A percentile compares a stretch with the other conserved stretches of the same genome.
phyloP scores from a whole-genome alignment of 1,140 invertebrate species.

The Eumeta japonica region DNA sequence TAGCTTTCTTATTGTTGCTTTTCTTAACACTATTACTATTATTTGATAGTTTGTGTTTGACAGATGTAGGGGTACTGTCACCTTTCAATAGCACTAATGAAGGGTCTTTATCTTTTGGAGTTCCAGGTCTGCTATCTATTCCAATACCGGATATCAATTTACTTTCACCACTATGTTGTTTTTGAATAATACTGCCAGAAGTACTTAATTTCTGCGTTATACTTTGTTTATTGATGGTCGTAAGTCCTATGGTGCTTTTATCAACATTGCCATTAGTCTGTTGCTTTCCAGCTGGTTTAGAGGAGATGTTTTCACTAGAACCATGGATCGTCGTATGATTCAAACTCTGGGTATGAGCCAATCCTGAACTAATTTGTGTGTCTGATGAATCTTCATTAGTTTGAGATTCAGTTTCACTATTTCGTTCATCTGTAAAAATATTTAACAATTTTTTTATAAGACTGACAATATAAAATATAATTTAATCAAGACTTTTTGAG shows the following conservation, averaged over 20 bases:
- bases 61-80: conserved; percentile 48
- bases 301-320: conserved; percentile 60
- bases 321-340: conserved; percentile 69
- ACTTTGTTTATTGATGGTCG: conserved; percentile 33
- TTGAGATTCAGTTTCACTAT: conserved; percentile 88
- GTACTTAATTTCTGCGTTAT: conserved; percentile 53
- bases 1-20: conserved; percentile 68
- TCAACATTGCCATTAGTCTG: conserved; percentile 61
- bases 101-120: conserved; percentile 58
- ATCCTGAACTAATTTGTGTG: conserved; percentile 62
- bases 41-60: conserved; percentile 59
- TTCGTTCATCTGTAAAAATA: conserved; percentile 68
- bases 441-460: conserved; percentile 10
- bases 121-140: conserved; percentile 46
- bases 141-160: conserved; percentile 43
- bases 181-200: conserved; percentile 56
- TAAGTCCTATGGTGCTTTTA: conserved; percentile 30
- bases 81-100: conserved; percentile 41
- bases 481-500: neutral
- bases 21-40: conserved; percentile 63
- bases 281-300: conserved; percentile 65
- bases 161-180: conserved; percentile 52
- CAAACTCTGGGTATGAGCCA: conserved; percentile 33
- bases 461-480: neutral
- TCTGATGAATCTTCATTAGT: conserved; percentile 74